Evolutionary conservation across 2,888 invertebrate species (phyloP).

Genomic region (Drosophila algonquin): DNA sequence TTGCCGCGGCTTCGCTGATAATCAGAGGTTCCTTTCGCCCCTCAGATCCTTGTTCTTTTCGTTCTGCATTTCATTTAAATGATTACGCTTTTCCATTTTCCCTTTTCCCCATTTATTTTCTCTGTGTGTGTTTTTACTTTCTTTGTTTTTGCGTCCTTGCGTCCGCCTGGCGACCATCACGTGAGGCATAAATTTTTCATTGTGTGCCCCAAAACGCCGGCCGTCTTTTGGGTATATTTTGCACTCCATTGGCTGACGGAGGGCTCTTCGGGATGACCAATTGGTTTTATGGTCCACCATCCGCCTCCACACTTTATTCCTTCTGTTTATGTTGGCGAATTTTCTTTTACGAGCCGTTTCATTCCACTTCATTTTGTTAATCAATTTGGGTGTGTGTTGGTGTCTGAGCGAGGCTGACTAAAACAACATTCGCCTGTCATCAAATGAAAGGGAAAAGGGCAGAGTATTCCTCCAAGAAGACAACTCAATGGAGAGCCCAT

Average conservation of each 20-base stretch:
- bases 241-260: constrained; percentile 64
- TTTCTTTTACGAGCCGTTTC: constrained; percentile 61
- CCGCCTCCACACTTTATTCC: constrained; percentile 22
- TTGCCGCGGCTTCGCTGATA: constrained; percentile 9
- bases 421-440: constrained; percentile 10
- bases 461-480: background rate
- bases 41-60: background rate
- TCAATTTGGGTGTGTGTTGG: constrained; percentile 56
- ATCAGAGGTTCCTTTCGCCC: constrained; percentile 26
- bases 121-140: constrained; percentile 11
- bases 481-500: background rate
- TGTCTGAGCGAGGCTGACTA: constrained; percentile 7
- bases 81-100: constrained; percentile 56
- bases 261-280: constrained; percentile 52
- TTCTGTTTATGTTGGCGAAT: constrained; percentile 47
- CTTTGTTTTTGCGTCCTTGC: constrained; percentile 6
- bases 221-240: constrained; percentile 63
- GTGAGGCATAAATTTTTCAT: constrained; percentile 68
- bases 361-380: constrained; percentile 70
- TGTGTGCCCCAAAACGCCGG: constrained; percentile 11
- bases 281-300: constrained; percentile 53
- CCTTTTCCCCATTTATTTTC: constrained; percentile 20
- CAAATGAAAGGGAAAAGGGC: constrained; percentile 1
- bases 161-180: constrained; percentile 42
- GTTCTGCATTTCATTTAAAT: constrained; percentile 61